Evolutionary conservation across 1,140 invertebrate genomes (phyloP).

Genomic region (Mya arenaria): DNA sequence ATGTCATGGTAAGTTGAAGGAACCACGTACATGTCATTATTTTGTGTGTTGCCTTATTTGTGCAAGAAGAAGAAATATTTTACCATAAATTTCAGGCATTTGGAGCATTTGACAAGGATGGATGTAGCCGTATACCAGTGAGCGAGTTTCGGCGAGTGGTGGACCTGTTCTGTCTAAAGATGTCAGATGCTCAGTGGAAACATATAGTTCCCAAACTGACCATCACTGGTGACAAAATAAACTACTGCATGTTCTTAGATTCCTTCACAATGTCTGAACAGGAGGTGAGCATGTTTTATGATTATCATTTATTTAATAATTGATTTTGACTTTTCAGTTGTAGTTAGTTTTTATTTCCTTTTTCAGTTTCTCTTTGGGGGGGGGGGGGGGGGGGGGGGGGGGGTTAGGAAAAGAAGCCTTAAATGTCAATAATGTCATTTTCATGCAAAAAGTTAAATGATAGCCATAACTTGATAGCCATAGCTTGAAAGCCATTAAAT

Average conservation of each 20-base stretch:
- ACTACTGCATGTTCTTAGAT: constrained; percentile 73
- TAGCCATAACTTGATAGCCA: too few relatives aligned
- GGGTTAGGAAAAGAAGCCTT: too few relatives aligned
- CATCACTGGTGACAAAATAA: constrained; percentile 66
- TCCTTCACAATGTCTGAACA: constrained; percentile 61
- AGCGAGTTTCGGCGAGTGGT: constrained; percentile 73
- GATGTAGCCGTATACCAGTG: constrained; percentile 66
- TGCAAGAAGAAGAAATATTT: too few relatives aligned
- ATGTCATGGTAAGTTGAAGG: too few relatives aligned
- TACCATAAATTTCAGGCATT: too few relatives aligned
- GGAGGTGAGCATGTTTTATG: constrained; percentile 62
- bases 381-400: too few relatives aligned
- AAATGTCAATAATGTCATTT: too few relatives aligned
- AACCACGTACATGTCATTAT: too few relatives aligned
- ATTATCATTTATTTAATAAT: background rate
- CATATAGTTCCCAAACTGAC: constrained; percentile 65
- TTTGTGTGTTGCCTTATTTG: too few relatives aligned
- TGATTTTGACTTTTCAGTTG: background rate
- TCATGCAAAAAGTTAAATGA: too few relatives aligned
- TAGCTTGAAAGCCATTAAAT: too few relatives aligned
- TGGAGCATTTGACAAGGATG: constrained; percentile 74
- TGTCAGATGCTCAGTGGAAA: constrained; percentile 76
- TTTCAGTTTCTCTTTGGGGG: background rate
- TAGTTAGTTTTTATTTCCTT: background rate
- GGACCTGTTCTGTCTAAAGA: constrained; percentile 76